These are phyloP conservation scores for Polypedilum pembai DNA, from an alignment of 1,140 invertebrate species.

Conservation along the genomic window DNA sequence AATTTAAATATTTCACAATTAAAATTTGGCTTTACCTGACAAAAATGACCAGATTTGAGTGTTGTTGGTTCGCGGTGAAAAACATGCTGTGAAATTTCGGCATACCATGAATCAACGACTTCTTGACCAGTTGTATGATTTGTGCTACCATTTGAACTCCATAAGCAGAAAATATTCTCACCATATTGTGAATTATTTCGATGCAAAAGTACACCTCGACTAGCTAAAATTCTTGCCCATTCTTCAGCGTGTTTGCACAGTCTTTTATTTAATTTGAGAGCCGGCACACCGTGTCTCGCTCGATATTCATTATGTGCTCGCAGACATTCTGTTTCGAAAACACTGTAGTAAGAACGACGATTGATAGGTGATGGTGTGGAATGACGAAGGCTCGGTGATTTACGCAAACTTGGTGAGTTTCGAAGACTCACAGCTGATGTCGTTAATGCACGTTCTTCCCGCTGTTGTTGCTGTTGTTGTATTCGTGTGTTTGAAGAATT, in stretches of 20 bases:
- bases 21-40: too few relatives aligned
- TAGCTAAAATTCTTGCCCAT: constrained; percentile 65
- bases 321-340: constrained; percentile 57
- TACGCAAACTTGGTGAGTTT: neutral
- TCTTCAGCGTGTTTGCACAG: constrained; percentile 67
- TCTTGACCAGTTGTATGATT: constrained; percentile 53
- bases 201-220: constrained; percentile 62
- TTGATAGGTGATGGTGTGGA: constrained; percentile 27
- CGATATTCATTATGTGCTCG: constrained; percentile 70
- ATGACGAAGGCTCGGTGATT: constrained; percentile 27
- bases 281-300: constrained; percentile 57
- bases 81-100: constrained; percentile 50
- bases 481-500: neutral
- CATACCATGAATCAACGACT: constrained; percentile 67
- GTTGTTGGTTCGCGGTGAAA: constrained; percentile 60
- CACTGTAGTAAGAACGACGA: constrained; percentile 23
- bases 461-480: constrained; percentile 24
- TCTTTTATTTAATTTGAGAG: constrained; percentile 61
- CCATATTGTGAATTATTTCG: constrained; percentile 67
- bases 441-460: constrained; percentile 20
- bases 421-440: neutral
- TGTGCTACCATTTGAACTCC: constrained; percentile 64
- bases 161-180: constrained; percentile 72
- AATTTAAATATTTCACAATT: too few relatives aligned
- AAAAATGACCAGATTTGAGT: constrained; percentile 60